A percentile compares a stretch with the other conserved stretches of the same genome.
Evolutionary conservation across 2,797 vertebrate species (phyloP).

Genomic region (Parauchenoglanis ngamensis): DNA sequence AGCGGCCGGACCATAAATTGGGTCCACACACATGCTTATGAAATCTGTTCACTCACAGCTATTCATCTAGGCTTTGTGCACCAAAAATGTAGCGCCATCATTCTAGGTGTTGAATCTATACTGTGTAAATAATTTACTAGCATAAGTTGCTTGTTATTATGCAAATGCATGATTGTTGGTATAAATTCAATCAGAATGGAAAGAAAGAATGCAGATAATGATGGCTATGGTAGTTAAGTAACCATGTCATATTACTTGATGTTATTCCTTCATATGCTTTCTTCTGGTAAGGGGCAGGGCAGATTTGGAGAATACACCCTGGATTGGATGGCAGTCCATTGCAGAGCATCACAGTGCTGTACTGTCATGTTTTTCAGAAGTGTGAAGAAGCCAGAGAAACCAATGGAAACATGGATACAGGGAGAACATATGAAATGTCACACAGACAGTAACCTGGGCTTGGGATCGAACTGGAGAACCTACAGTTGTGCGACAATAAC

Average conservation of each 20-base stretch:
- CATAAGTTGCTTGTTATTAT: neutral
- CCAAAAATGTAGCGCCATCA: neutral
- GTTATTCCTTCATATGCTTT: neutral
- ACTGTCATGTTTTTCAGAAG: neutral
- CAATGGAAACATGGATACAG: neutral
- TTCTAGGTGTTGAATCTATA: neutral
- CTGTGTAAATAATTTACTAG: neutral
- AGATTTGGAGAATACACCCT: neutral
- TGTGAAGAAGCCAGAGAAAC: neutral
- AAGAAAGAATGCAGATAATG: neutral
- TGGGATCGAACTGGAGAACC: neutral
- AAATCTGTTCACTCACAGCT: neutral
- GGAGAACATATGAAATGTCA: neutral
- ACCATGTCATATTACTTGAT: neutral
- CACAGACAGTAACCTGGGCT: neutral
- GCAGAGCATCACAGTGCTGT: neutral
- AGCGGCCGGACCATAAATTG: neutral
- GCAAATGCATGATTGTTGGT: neutral
- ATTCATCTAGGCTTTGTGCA: neutral
- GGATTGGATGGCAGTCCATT: neutral
- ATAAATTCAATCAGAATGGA: neutral
- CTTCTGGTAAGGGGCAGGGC: neutral
- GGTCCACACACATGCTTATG: neutral
- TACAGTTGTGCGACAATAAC: neutral
- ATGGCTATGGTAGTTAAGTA: neutral